Base-by-base conservation (phyloP, 2,113 vertebrate genomes). In the Fregata magnificens region DNA sequence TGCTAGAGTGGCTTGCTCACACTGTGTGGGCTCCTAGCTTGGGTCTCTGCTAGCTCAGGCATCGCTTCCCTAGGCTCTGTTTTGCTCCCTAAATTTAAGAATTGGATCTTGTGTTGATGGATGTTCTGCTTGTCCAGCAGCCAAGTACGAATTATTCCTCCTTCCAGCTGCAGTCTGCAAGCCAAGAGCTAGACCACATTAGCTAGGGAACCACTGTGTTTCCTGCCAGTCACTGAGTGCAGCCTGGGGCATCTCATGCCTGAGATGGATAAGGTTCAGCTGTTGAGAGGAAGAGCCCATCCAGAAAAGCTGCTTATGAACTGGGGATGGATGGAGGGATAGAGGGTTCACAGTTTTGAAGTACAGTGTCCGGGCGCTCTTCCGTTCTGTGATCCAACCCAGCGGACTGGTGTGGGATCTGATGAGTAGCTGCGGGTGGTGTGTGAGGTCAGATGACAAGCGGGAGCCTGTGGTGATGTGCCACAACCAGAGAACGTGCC, bases 161-260 rank as follows among this genome's bases (percentile, higher is more conserved):
- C 45, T 96, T 93, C 94, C 94, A 96, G 32, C 56, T 44, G 26
- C 93, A 58, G 58, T 5, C 62, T 79, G 81, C 67, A 66, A 96
- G 97, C 94, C 95, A 97, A 94, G 86, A 95, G 73, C 91, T 79
- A 72, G 13, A 95, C 91, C 94, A 86, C 94, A 95, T 94, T 24
- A 93, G 81, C 89, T 49, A 19, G 94, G 81, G 93, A 97, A 87
- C 61, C 91, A 85, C 91, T 82, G 88, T 2, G 9, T 91, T 95
- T 95, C 94, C 91, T 95, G 91, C 89, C 96, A 96, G 95, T 29
- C 88, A 44, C 69, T 29, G 89, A 95, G 84, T 53, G 86, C 93
- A 95, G 95, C 96, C 91, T 72, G 88, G 94, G 94, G 92, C 94
- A 93, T 84, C 91, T 97, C 95, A 65, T 78, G 91, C 83, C 93